Conservation (phyloP, 2,797 vertebrate genomes). For the Antennarius maculatus region DNA sequence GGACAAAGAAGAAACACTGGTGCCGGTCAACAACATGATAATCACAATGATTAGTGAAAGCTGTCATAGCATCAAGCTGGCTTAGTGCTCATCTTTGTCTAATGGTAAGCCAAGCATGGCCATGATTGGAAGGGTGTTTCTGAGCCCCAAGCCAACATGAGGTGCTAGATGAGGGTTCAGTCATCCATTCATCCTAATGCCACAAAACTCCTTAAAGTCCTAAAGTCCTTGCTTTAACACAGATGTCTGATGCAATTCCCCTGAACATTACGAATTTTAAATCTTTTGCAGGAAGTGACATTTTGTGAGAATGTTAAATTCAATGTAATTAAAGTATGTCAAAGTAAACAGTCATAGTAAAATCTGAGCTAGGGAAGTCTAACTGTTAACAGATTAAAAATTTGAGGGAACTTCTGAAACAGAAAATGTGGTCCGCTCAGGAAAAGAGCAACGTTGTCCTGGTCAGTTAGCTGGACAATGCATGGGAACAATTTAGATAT, state of each 20-base stretch:
- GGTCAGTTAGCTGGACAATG: not conserved
- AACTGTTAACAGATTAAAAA: too few species aligned
- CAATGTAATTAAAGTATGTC: not conserved
- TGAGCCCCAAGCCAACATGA: constrained; percentile 47
- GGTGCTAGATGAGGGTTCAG: constrained; percentile 54
- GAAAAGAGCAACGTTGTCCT: not conserved
- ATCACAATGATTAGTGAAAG: constrained; percentile 64
- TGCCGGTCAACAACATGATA: constrained; percentile 35
- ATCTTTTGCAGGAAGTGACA: constrained; percentile 11
- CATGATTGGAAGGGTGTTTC: constrained; percentile 46
- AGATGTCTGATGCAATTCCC: constrained; percentile 37
- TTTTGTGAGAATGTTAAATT: not conserved
- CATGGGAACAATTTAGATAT: too few species aligned
- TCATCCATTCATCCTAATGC: constrained; percentile 51
- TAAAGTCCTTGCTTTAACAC: constrained; percentile 17
- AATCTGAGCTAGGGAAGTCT: too few species aligned
- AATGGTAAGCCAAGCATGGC: constrained; percentile 55
- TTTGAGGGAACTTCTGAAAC: too few species aligned
- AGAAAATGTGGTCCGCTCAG: not conserved
- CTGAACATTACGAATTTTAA: constrained; percentile 24
- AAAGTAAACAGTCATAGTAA: not conserved
- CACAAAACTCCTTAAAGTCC: constrained; percentile 30
- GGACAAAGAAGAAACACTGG: constrained; percentile 25
- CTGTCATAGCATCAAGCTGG: constrained; percentile 49
- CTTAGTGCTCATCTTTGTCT: constrained; percentile 62